Evolutionary conservation across 2,888 invertebrate species (phyloP), one percentile per base, ranked within the genome.

Genomic region (Morpho achilles): DNA sequence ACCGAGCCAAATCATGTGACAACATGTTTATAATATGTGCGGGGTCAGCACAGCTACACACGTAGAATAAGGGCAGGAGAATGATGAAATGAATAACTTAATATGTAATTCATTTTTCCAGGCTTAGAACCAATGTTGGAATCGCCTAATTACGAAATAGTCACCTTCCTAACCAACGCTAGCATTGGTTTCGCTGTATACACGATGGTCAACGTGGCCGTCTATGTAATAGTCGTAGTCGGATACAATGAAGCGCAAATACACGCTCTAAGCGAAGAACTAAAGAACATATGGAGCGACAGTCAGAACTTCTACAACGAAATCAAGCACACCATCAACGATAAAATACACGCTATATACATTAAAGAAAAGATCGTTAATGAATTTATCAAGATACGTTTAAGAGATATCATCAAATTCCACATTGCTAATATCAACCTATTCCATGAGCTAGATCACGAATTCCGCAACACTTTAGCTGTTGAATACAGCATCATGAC

Each of bases 191-290:
- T 58, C 74, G 0, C 45, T 42, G 72, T 72, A 32, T 78, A 73
- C 49, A 56, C 69, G 0, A 70, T 76, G 1, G 73, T 75, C 1
- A 78, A 71, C 56, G 68, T 79, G 7, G 73, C 76, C 1, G 72
- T 67, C 0, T 73, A 80, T 41, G 65, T 80, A 3, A 75, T 82
- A 3, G 66, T 80, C 42, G 62, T 75, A 3, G 65, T 69, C 6
- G 84, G 82, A 0, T 81, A 80, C 59, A 74, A 69, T 0, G 81
- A 84, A 63, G 75, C 80, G 0, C 79, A 82, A 59, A 75, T 82
- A 69, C 58, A 76, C 0, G 72, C 80, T 1, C 66, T 82, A 2
- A 76, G 77, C 40, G 66, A 78, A 63, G 82, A 83, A 68, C 42
- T 84, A 3, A 42, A 49, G 1, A 61, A 72, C 40, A 40, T 83